These are phyloP conservation scores for Pteruthius melanotis DNA, from an alignment of 2,113 vertebrate species.

Conservation along the genomic window DNA sequence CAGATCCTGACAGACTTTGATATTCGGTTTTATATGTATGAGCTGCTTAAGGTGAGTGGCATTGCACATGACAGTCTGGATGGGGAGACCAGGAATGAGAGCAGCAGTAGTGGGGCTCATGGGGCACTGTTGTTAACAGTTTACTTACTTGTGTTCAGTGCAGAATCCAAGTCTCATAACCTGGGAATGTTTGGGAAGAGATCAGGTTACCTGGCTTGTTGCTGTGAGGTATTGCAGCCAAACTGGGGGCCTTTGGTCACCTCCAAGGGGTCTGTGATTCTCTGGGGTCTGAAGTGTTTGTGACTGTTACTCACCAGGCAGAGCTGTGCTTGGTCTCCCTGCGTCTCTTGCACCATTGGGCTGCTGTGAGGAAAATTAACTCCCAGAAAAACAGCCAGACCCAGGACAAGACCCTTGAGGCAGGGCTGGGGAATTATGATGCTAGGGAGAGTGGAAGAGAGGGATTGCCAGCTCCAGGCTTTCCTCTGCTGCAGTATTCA, in stretches of 20 bases:
- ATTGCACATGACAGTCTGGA: neutral
- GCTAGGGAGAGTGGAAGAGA: neutral
- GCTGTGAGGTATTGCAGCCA: neutral
- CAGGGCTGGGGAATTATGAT: neutral
- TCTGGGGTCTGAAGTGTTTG: neutral
- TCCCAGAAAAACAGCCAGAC: neutral
- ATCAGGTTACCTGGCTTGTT: neutral
- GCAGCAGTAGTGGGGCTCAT: neutral
- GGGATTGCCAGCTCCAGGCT: neutral
- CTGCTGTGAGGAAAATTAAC: neutral
- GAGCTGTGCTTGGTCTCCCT: neutral
- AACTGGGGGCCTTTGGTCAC: neutral
- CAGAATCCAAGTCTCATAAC: neutral
- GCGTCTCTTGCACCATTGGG: neutral
- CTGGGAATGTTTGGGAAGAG: neutral
- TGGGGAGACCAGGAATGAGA: neutral
- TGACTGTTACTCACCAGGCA: neutral
- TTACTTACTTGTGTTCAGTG: neutral
- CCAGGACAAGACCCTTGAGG: neutral
- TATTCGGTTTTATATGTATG: constrained; percentile 98
- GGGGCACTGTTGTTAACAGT: neutral
- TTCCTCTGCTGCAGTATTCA: neutral
- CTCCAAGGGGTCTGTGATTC: neutral
- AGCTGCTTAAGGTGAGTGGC: constrained; percentile 94
- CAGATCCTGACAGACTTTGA: constrained; percentile 99